Conservation (phyloP, 2,888 invertebrate species). For the Pristionchus exspectatus region DNA sequence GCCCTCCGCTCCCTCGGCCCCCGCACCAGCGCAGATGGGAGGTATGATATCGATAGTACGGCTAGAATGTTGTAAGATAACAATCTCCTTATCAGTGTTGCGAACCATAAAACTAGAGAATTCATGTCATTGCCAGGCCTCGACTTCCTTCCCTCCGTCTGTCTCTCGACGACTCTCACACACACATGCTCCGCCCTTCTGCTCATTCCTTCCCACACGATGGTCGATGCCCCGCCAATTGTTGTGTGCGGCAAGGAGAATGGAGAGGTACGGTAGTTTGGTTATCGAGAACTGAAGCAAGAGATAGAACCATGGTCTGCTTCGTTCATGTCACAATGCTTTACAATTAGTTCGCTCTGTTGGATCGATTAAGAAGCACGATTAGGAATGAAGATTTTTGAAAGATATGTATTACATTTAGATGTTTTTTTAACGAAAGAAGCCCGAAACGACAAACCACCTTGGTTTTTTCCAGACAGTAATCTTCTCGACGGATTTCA, state of each 20-base stretch:
- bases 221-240: background rate
- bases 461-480: background rate
- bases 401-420: too few relatives aligned
- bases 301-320: too few relatives aligned
- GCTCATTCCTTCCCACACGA: slow-evolving; percentile 10
- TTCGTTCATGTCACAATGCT: too few relatives aligned
- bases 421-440: background rate
- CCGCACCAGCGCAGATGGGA: slow-evolving; percentile 1
- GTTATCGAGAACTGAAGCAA: too few relatives aligned
- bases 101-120: too few relatives aligned
- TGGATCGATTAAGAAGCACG: background rate
- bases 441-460: background rate
- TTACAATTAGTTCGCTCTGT: too few relatives aligned
- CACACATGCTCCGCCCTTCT: slow-evolving; percentile 43
- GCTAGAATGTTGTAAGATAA: too few relatives aligned
- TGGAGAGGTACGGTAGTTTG: slow-evolving; percentile 50
- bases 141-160: slow-evolving; percentile 54
- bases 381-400: background rate
- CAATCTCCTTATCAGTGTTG: too few relatives aligned
- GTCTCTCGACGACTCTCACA: slow-evolving; percentile 45
- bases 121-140: slow-evolving; percentile 15
- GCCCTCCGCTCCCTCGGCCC: background rate
- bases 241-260: slow-evolving; percentile 54
- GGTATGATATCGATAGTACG: background rate
- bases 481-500: slow-evolving; percentile 35